These are phyloP conservation scores for Dromiciops gliroides DNA, from an alignment of 2,113 vertebrate genomes.

Conservation along the genomic window DNA sequence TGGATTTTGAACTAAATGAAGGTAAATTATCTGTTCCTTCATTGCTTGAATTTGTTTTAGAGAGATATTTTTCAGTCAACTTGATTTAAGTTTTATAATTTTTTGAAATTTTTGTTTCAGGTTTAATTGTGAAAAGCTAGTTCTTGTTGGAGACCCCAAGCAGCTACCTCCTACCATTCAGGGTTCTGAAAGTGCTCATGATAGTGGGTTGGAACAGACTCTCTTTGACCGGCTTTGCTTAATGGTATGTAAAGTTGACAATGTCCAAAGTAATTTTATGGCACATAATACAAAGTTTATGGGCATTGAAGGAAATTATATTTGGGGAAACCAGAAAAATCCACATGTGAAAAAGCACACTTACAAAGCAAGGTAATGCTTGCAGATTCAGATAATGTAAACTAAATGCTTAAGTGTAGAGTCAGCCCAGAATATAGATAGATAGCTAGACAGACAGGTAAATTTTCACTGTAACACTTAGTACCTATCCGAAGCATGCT, in stretches of 20 bases:
- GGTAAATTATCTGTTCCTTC: background rate
- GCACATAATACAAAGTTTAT: background rate
- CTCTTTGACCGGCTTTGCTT: constrained; percentile 87
- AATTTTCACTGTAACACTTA: background rate
- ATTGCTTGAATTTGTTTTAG: background rate
- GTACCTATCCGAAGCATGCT: background rate
- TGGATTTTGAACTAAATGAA: background rate
- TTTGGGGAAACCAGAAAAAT: background rate
- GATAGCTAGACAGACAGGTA: too few species aligned
- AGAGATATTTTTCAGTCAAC: background rate
- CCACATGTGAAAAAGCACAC: background rate
- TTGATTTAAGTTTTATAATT: background rate
- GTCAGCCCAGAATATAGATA: background rate
- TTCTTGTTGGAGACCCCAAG: constrained; percentile 88
- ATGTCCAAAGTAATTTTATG: background rate
- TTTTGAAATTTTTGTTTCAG: constrained; percentile 68
- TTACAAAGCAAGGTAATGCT: background rate
- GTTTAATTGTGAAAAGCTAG: constrained; percentile 88
- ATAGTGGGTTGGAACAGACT: constrained; percentile 86
- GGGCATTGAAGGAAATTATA: background rate
- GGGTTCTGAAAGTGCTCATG: constrained; percentile 86
- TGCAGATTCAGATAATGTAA: background rate
- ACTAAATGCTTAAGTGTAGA: background rate
- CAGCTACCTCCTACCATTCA: constrained; percentile 87
- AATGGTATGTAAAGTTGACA: constrained; percentile 79